phyloP scores from a whole-genome alignment of 2,888 invertebrate species.

The Netelia virgata region DNA sequence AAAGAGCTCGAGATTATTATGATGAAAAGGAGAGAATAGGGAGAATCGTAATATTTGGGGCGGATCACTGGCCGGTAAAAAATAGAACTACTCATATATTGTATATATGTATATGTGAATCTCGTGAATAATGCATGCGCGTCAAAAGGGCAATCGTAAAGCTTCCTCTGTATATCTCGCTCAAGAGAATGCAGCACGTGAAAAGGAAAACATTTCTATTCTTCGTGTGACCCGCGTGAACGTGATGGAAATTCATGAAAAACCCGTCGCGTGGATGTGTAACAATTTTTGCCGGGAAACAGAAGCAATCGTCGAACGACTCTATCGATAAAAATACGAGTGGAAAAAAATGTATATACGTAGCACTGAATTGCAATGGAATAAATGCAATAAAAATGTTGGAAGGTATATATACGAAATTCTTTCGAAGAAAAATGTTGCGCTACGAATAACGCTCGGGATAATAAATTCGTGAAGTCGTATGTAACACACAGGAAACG shows the following conservation, averaged over 20 bases:
- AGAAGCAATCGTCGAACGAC: not conserved
- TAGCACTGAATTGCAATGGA: not conserved
- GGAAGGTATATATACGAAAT: not conserved
- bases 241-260: constrained; percentile 41
- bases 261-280: not conserved
- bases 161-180: not conserved
- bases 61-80: too few species aligned
- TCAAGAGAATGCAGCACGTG: not conserved
- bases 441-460: not conserved
- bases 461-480: constrained; percentile 11
- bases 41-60: too few species aligned
- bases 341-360: not conserved
- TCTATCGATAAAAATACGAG: not conserved
- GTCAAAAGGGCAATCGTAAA: not conserved
- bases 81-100: too few species aligned
- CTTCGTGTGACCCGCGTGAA: not conserved
- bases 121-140: constrained; percentile 16
- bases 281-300: not conserved
- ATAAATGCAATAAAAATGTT: constrained; percentile 6
- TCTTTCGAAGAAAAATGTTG: not conserved
- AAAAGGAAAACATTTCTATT: not conserved
- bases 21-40: too few species aligned
- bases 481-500: not conserved
- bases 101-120: not conserved
- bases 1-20: too few species aligned